Base-by-base conservation (phyloP, 1,140 invertebrate species). In the Vollenhovia emeryi region DNA sequence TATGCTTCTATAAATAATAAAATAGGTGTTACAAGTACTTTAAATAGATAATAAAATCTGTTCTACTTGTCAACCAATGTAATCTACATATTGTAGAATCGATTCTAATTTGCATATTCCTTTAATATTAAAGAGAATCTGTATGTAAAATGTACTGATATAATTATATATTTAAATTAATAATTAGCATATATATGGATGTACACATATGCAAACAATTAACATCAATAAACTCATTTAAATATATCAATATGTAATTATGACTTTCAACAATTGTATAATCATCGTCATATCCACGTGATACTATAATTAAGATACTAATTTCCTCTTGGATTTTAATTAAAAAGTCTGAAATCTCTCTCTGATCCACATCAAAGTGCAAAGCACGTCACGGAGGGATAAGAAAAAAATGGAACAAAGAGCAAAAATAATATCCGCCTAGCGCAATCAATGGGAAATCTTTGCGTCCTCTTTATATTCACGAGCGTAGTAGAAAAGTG, bases 401-500 rank as follows among this genome's bases (percentile, higher is more conserved):
- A 85, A 85, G 50, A 40, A 79, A 68, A 15, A 60, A 66, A 27
- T 24, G 5, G 18, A 11, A 24, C 57, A 11, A 15, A 60, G 1
- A 30, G 3, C 21, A 8, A 59, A 43, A 73, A 85, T 71, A 85
- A 88, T 55, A 59, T 57, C 36, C 66, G 45, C 13, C 15, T 9
- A 11, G 45, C 11, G 78, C 52, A 60, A 87, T 87, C 87, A 84
- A 73, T 71, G 18, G 40, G 18, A 33, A 78, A 57, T 27, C 66
- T 60, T 24, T 27, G 57, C 15, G 24, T 27, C 60, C 33, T 69
- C 27, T 76, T 18, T 69, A 48, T 62, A 74, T 66, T 75, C 80
- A 18, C 21, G 33, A 33, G 48, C 43, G 52, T 87, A 87, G 82
- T 85, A 86, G 52, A 76, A 86, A 78, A 75, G 62, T 66, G 36